These are phyloP conservation scores for Martes martes DNA, from an alignment of 2,113 vertebrate genomes.

Conservation along the genomic window DNA sequence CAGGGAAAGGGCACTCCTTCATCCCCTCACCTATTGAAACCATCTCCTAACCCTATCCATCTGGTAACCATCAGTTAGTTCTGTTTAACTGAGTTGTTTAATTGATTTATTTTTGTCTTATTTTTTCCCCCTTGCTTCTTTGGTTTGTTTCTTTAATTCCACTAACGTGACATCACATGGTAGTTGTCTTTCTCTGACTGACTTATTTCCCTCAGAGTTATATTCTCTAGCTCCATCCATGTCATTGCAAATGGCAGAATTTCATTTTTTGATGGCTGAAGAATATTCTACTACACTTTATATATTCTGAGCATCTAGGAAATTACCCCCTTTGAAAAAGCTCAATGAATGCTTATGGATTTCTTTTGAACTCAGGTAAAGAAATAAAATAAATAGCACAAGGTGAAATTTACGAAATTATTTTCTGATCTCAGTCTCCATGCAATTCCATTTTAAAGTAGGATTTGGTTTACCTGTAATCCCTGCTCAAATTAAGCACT, in stretches of 20 bases:
- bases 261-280: not conserved
- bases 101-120: not conserved
- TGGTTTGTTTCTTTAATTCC: not conserved
- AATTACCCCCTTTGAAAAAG: not conserved
- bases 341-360: not conserved
- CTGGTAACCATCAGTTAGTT: not conserved
- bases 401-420: not conserved
- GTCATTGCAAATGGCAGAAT: not conserved
- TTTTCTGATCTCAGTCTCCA: not conserved
- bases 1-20: not conserved
- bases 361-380: not conserved
- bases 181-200: not conserved
- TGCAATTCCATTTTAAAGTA: not conserved
- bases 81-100: not conserved
- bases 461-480: not conserved
- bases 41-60: not conserved
- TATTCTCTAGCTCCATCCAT: not conserved
- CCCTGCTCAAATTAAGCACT: rapidly evolving
- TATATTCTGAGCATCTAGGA: not conserved
- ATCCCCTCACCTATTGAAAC: not conserved
- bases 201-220: not conserved
- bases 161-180: not conserved
- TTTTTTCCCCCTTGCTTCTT: not conserved
- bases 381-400: not conserved
- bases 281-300: not conserved